Evolutionary conservation across 2,797 vertebrate species (phyloP), one percentile per base, ranked within the genome.

Genomic region (Capromys pilorides): DNA sequence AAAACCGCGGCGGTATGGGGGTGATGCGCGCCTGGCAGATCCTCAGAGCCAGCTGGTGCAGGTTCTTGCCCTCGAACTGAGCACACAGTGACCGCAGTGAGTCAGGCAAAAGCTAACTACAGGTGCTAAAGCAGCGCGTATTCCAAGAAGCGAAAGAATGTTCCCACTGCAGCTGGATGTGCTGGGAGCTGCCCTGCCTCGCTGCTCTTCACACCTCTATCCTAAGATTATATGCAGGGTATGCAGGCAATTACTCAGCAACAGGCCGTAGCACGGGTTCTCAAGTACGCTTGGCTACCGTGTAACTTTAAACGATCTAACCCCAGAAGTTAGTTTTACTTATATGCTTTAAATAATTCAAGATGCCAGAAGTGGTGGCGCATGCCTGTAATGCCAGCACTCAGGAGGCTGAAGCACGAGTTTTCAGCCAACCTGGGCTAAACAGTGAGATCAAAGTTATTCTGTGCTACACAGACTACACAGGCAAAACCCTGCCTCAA

Each of bases 61-160:
- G 97, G 96, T 97, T 99, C 95, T 96, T 98, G 92, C 98, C 98
- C 93, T 99, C 99, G 97, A 99, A 99, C 99, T 99, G 97, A 67
- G 94, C 95, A 12, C 69, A 69, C 33, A 95, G n/a, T 1, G 61
- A 84, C 39, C 16, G 86, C 3, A 57, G 10, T 45, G 61, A 64
- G 51, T 88, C 26, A 83, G 71, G 88, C 69, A 83, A 90, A 67
- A 88, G 64, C 9, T 77, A 78, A 69, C 28, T 28, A 19, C 24
- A 0, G 57, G 24, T 4, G 54, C 36, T 87, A 88, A 45, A 84
- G 28, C 59, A 66, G 3, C 28, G 49, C 45, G 57, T 49, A 31
- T 5, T 59, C 5, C 8, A 61, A 45, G 54, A 92, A 87, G 19
- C 6, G 77, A 94, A 88, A 36, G 16, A 51, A 78, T 31, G 45